phyloP scores from a whole-genome alignment of 2,797 vertebrate genomes.

The Girardinus metallicus region DNA sequence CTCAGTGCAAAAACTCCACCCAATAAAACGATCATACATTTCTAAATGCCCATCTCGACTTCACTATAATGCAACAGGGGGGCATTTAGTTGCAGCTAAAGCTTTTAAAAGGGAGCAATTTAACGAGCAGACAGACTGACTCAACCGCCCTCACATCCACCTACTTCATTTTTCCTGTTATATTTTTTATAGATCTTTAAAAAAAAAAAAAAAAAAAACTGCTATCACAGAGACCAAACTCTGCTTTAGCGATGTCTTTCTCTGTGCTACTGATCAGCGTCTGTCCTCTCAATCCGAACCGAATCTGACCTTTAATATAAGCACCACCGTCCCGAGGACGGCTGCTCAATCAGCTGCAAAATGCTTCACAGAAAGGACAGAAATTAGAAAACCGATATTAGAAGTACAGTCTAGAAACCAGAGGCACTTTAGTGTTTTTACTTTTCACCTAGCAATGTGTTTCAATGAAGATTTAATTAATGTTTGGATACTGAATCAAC shows the following conservation, averaged over 20 bases:
- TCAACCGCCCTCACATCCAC: slow-evolving; percentile 38
- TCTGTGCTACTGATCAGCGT: not conserved
- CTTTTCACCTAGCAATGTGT: not conserved
- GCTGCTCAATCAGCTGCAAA: slow-evolving; percentile 3
- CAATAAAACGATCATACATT: not conserved
- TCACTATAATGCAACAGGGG: slow-evolving; percentile 11
- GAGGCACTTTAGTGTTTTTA: not conserved
- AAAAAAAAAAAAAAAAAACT: not conserved
- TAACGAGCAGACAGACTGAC: slow-evolving; percentile 27
- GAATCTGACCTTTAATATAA: not conserved
- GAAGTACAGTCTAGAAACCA: not conserved
- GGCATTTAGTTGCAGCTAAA: slow-evolving; percentile 11
- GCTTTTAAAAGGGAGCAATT: slow-evolving; percentile 34
- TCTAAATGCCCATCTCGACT: slow-evolving; percentile 18
- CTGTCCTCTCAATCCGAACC: not conserved
- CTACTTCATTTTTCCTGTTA: slow-evolving; percentile 19
- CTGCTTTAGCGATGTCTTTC: not conserved
- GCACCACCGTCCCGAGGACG: not conserved
- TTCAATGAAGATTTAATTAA: not conserved
- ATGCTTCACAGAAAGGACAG: not conserved
- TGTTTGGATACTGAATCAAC: not conserved
- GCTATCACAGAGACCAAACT: not conserved
- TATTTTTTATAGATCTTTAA: slow-evolving; percentile 24
- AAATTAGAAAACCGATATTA: not conserved
- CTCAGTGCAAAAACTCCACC: not conserved